Evolutionary conservation across 2,888 invertebrate genomes (phyloP).

Genomic region (Eupithecia inturbata): DNA sequence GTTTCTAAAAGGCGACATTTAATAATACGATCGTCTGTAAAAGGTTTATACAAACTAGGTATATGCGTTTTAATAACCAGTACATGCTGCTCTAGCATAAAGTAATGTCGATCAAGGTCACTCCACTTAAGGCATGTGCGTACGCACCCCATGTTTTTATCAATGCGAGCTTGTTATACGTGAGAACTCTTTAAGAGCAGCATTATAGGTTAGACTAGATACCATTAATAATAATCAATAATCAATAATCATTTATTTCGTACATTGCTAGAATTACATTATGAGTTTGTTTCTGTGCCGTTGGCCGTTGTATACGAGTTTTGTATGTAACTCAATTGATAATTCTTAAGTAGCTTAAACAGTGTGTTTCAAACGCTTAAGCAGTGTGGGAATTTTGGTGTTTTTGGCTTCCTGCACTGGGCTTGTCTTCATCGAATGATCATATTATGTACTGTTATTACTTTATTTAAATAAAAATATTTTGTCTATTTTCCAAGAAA

Average conservation of each 20-base stretch:
- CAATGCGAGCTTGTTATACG: slow-evolving; percentile 49
- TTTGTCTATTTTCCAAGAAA: not conserved
- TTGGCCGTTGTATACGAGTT: not conserved
- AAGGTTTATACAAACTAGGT: not conserved
- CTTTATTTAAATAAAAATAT: not conserved
- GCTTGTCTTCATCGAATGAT: not conserved
- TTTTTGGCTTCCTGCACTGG: not conserved
- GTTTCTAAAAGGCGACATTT: not conserved
- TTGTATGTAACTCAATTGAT: not conserved
- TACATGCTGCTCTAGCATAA: slow-evolving; percentile 32
- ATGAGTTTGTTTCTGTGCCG: not conserved
- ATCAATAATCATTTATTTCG: too few relatives aligned
- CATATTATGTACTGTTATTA: not conserved
- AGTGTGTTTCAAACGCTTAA: not conserved
- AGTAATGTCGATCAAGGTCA: slow-evolving; percentile 45
- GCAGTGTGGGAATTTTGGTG: not conserved
- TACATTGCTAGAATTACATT: too few relatives aligned
- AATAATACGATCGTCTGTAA: not conserved
- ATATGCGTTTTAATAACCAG: not conserved
- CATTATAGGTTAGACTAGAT: not conserved
- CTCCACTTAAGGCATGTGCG: slow-evolving; percentile 1
- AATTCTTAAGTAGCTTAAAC: not conserved
- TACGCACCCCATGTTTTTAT: slow-evolving; percentile 65
- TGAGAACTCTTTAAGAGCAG: not conserved
- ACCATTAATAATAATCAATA: too few relatives aligned